phyloP scores from a whole-genome alignment of 2,113 vertebrate species.

The Felis chaus region DNA sequence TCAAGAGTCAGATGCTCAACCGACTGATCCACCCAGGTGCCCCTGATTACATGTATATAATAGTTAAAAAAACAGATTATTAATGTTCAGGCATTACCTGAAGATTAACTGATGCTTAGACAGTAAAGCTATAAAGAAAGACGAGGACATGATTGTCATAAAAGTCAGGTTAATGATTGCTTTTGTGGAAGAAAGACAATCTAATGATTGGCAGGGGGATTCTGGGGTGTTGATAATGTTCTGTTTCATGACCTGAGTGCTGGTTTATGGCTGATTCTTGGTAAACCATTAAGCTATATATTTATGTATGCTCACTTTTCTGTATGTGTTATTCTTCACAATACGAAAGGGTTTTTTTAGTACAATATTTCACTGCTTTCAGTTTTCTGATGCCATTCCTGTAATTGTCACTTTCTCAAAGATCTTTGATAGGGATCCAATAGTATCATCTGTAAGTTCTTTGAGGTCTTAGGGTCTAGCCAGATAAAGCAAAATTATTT shows the following conservation, averaged over 20 bases:
- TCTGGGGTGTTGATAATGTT: background rate
- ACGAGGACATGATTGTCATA: background rate
- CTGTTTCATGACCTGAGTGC: background rate
- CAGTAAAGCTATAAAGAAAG: conserved; percentile 5
- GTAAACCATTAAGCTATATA: background rate
- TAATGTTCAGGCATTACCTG: background rate
- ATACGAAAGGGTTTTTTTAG: background rate
- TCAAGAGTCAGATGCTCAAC: too few relatives aligned
- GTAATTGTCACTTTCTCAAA: background rate
- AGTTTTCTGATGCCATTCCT: conserved; percentile 2
- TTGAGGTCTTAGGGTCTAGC: background rate
- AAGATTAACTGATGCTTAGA: background rate
- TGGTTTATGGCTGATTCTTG: background rate
- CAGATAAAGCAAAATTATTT: background rate
- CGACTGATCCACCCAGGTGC: too few relatives aligned
- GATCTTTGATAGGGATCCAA: background rate
- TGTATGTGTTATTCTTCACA: background rate
- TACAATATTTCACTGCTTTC: background rate
- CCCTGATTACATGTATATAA: background rate
- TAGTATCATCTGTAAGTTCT: conserved; percentile 15
- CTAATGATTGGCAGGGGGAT: background rate
- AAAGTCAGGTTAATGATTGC: background rate
- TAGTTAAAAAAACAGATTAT: background rate
- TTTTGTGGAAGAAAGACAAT: background rate
- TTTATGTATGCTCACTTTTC: background rate